A percentile compares a stretch with the other conserved stretches of the same genome.
Conservation (phyloP, 2,888 invertebrate genomes). For the Acanthosepion lycidas region DNA sequence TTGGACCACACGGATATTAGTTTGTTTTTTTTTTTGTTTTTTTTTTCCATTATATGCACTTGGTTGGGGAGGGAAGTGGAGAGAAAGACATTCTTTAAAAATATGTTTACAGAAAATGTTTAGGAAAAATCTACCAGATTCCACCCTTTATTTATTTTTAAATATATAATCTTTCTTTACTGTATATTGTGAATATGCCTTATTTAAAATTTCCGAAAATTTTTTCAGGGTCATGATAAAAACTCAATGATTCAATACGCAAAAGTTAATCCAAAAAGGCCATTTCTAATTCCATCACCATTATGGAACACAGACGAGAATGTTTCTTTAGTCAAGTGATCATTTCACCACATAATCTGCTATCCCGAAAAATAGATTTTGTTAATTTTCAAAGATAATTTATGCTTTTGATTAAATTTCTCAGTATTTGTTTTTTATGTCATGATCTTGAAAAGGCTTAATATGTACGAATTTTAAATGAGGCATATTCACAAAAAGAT, state of each 20-base stretch:
- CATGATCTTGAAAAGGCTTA: not conserved
- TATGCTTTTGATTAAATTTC: not conserved
- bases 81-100: not conserved
- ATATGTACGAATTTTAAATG: not conserved
- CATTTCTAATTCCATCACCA: no score
- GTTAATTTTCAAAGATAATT: not conserved
- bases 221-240: not conserved
- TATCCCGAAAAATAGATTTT: not conserved
- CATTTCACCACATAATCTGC: not conserved
- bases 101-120: not conserved
- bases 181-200: not conserved
- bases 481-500: not conserved
- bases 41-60: not conserved
- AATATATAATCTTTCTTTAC: not conserved
- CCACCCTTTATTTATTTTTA: not conserved
- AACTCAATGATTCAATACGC: no score
- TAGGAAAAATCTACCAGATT: conserved; percentile 33
- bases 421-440: not conserved
- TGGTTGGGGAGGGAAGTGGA: not conserved
- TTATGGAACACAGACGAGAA: not conserved
- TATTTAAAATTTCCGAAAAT: not conserved
- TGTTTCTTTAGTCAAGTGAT: not conserved
- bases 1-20: not conserved
- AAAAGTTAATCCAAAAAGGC: no score
- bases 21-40: not conserved